Evolutionary conservation across 2,888 invertebrate genomes (phyloP), one percentile per base, ranked within the genome.

Genomic region (Magallana nippona): DNA sequence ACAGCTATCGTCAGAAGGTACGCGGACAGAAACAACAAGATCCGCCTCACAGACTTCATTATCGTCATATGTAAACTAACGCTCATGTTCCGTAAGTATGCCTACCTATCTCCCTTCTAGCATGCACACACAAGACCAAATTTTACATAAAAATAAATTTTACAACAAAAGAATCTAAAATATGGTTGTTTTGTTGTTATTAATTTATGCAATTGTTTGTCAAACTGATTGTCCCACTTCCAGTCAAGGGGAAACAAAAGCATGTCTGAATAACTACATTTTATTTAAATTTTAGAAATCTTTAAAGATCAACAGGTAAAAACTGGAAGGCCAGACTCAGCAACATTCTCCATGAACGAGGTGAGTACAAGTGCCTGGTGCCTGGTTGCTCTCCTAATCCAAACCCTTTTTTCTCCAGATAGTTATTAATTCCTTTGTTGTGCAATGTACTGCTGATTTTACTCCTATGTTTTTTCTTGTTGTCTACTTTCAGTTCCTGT

Each of bases 61-160:
- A 97, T 98, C 96, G 98, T 98, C 94, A 96, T 98, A 71, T 97
- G 98, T 89, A 97, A 98, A 95, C 95, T 98, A 84, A 98, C 98
- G 95, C 96, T 97, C 82, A 98, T 98, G 97, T 98, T 98, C 93
- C 97, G 98, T 98, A 95, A 95, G 96, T 93, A 44, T 8, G 10
- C 44, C 44, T 8, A 44, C 44, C 8, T 44, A 8, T 44, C 44
- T 44, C 44, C 0, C 44, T 32, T 3, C 32, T 32, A 32, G 32
- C 32, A 5, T 32, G 5, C 32, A 32, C 32, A 32, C 32, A 2
- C 32, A 32, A 32, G 5, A 32, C 32, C 32, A n/a, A n/a, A n/a
- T n/a, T n/a, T n/a, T n/a, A n/a, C n/a, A n/a, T n/a, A n/a, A n/a
- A n/a, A n/a, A n/a, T n/a, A n/a, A n/a, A n/a, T n/a, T n/a, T n/a